These are phyloP conservation scores for Emmelina monodactyla DNA, from an alignment of 2,888 invertebrate genomes.

Conservation along the genomic window DNA sequence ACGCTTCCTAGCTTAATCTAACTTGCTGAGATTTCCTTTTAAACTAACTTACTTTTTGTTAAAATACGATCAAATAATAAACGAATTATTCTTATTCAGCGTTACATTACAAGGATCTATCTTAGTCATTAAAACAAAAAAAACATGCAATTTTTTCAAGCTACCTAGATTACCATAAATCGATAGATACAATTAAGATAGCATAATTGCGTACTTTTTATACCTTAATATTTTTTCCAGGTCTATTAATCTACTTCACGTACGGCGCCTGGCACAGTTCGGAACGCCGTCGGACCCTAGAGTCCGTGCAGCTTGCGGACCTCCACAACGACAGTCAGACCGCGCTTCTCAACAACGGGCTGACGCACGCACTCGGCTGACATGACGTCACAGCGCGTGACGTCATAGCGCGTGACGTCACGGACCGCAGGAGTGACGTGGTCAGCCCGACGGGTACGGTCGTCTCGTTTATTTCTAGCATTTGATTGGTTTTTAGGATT, in stretches of 20 bases:
- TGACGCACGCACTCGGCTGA: conserved; percentile 44
- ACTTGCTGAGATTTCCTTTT: too few species aligned
- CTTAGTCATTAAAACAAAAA: too few species aligned
- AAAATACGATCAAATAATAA: too few species aligned
- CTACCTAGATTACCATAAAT: too few species aligned
- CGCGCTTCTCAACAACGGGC: conserved; percentile 30
- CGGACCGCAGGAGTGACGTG: conserved; percentile 7
- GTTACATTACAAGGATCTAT: too few species aligned
- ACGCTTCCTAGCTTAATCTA: too few species aligned
- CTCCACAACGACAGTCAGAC: conserved; percentile 46
- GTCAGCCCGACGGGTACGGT: conserved; percentile 37
- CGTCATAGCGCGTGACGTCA: conserved; percentile 6
- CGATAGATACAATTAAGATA: too few species aligned
- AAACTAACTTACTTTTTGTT: too few species aligned
- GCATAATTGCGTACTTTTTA: too few species aligned
- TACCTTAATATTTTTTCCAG: conserved; percentile 52
- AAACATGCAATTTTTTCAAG: too few species aligned
- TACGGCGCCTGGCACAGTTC: conserved; percentile 78
- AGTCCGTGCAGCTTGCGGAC: conserved; percentile 31
- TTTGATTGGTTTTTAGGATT: conserved; percentile 24
- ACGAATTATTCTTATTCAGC: too few species aligned
- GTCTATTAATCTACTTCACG: conserved; percentile 74
- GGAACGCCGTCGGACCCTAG: conserved; percentile 42
- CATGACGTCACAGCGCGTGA: too few species aligned
- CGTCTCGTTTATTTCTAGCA: conserved; percentile 45